Evolutionary conservation across 1,140 invertebrate species (phyloP).

Genomic region (Anastatus disparis): DNA sequence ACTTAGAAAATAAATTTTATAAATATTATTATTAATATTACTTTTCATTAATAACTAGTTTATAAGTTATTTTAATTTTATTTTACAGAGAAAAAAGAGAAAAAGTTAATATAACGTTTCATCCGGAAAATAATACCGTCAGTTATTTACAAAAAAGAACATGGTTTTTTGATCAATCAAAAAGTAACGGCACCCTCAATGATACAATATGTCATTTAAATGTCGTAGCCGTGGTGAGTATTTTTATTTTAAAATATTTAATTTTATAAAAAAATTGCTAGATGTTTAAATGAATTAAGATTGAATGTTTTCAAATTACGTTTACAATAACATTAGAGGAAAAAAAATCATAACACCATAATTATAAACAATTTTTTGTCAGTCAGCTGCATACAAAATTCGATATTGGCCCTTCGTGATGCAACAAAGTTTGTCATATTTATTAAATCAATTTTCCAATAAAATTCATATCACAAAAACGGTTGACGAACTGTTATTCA

Average conservation of each 20-base stretch:
- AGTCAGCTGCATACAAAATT: slow-evolving; percentile 77
- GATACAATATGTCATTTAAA: slow-evolving; percentile 86
- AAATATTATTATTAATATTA: too few species aligned
- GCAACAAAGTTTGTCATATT: slow-evolving; percentile 70
- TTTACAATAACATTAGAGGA: too few species aligned
- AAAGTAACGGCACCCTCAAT: slow-evolving; percentile 78
- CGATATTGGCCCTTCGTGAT: slow-evolving; percentile 68
- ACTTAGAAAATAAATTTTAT: too few species aligned
- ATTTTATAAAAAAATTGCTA: slow-evolving; percentile 10
- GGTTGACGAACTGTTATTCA: slow-evolving; percentile 80
- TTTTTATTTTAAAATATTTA: too few species aligned
- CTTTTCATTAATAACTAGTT: too few species aligned
- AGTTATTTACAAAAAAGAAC: slow-evolving; percentile 79
- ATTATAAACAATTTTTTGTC: slow-evolving; percentile 55
- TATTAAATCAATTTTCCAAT: slow-evolving; percentile 62
- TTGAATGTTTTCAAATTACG: too few species aligned
- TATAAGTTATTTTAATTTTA: too few species aligned
- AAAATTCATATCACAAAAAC: slow-evolving; percentile 73
- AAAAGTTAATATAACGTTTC: slow-evolving; percentile 78
- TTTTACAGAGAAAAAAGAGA: slow-evolving; percentile 73
- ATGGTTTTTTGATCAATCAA: slow-evolving; percentile 79
- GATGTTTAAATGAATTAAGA: too few species aligned
- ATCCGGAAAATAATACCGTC: slow-evolving; percentile 81
- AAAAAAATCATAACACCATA: too few species aligned
- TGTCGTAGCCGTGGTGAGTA: slow-evolving; percentile 81